Evolutionary conservation across 2,888 invertebrate species (phyloP).

Genomic region (Scaptomyza parva): DNA sequence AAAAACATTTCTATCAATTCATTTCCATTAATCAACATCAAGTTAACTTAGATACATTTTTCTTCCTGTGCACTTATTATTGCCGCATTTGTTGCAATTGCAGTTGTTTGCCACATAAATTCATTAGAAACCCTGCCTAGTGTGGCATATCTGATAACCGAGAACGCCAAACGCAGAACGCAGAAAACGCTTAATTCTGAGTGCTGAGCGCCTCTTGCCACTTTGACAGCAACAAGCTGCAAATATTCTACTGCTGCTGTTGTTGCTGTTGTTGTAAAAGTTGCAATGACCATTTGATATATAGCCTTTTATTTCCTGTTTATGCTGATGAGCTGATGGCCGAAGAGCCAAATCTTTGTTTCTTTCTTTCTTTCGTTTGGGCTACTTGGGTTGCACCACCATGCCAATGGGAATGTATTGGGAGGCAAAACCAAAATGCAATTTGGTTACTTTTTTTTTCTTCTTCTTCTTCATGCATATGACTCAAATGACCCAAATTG

Average conservation of each 20-base stretch:
- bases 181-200: slow-evolving; percentile 18
- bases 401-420: slow-evolving; percentile 56
- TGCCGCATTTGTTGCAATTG: slow-evolving; percentile 38
- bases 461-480: slow-evolving; percentile 75
- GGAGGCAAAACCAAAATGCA: slow-evolving; percentile 24
- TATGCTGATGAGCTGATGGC: slow-evolving; percentile 63
- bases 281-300: slow-evolving; percentile 66
- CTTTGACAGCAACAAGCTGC: slow-evolving; percentile 71
- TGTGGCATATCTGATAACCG: slow-evolving; percentile 74
- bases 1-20: no score
- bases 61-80: slow-evolving; percentile 15
- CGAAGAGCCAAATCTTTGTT: background rate
- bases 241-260: slow-evolving; percentile 30
- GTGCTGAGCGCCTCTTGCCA: slow-evolving; percentile 25
- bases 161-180: slow-evolving; percentile 12
- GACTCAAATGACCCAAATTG: slow-evolving; percentile 81
- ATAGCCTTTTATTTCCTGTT: slow-evolving; percentile 73
- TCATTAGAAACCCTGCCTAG: slow-evolving; percentile 61
- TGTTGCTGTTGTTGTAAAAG: slow-evolving; percentile 11
- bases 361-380: slow-evolving; percentile 4
- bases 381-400: slow-evolving; percentile 4
- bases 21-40: no score
- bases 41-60: background rate
- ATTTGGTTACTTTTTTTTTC: slow-evolving; percentile 64
- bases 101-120: slow-evolving; percentile 66